phyloP scores from a whole-genome alignment of 1,140 invertebrate genomes.

The Drosophila ironensis region DNA sequence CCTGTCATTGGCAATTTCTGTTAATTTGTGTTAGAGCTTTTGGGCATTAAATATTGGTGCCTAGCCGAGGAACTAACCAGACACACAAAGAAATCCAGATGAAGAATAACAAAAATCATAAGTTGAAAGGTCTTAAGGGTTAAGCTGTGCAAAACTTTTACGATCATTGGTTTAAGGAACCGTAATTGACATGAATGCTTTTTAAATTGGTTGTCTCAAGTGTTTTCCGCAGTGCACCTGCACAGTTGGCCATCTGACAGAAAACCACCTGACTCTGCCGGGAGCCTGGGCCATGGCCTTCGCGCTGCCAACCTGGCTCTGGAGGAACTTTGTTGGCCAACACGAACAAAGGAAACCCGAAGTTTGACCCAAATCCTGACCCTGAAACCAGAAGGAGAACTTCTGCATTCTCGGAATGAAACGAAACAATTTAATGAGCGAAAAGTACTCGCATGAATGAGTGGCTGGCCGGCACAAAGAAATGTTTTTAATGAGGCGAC shows the following conservation, averaged over 20 bases:
- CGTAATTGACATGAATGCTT: neutral
- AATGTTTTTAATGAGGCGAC: constrained; percentile 63
- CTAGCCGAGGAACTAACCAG: neutral
- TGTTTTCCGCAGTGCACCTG: neutral
- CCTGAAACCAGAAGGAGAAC: constrained; percentile 2
- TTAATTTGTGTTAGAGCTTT: constrained; percentile 48
- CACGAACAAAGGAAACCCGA: neutral
- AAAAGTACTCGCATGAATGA: constrained; percentile 31
- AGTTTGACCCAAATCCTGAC: constrained; percentile 27
- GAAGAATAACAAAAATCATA: too few species aligned
- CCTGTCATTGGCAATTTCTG: constrained; percentile 54
- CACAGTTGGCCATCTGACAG: neutral
- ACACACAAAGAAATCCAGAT: neutral
- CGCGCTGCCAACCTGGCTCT: constrained; percentile 42
- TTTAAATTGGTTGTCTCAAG: neutral
- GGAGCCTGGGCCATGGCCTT: constrained; percentile 16
- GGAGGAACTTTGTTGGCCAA: constrained; percentile 48
- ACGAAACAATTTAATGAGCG: constrained; percentile 65
- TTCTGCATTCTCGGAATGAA: constrained; percentile 24
- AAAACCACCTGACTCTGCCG: constrained; percentile 5
- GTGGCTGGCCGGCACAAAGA: constrained; percentile 13
- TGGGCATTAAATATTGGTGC: constrained; percentile 26
- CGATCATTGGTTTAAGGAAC: too few species aligned
- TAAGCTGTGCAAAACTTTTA: neutral
- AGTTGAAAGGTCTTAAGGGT: too few species aligned